Evolutionary conservation across 2,888 invertebrate genomes (phyloP).

Genomic region (Drosophila formosana): DNA sequence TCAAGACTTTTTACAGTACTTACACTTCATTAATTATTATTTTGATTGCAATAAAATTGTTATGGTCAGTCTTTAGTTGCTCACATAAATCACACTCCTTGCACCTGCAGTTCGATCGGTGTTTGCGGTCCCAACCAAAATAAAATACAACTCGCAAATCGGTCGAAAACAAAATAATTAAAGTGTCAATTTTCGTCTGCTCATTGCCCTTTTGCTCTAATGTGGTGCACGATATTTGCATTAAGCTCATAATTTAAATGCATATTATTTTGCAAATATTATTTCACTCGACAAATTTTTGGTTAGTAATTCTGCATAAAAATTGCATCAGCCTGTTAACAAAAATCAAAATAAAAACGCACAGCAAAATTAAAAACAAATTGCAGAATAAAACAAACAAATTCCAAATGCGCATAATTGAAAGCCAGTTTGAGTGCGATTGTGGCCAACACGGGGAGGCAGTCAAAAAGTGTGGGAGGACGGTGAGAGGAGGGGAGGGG

Average conservation of each 20-base stretch:
- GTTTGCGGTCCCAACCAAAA: neutral
- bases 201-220: conserved; percentile 67
- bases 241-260: conserved; percentile 73
- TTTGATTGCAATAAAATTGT: neutral
- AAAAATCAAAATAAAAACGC: conserved; percentile 27
- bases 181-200: conserved; percentile 45
- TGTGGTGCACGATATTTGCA: conserved; percentile 60
- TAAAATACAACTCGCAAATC: neutral
- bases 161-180: conserved; percentile 48
- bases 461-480: neutral
- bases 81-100: conserved; percentile 5
- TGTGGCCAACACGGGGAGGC: neutral
- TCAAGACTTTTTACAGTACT: neutral
- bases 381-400: conserved; percentile 59
- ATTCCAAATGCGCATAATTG: conserved; percentile 65
- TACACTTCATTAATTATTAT: neutral
- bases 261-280: conserved; percentile 38
- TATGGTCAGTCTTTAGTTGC: neutral
- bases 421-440: conserved; percentile 70
- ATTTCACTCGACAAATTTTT: conserved; percentile 41
- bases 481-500: neutral
- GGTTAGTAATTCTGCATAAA: conserved; percentile 74
- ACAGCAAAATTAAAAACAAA: conserved; percentile 34
- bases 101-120: neutral
- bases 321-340: conserved; percentile 73